These are phyloP conservation scores for Platalea minor DNA, from an alignment of 2,797 vertebrate genomes.

Conservation along the genomic window DNA sequence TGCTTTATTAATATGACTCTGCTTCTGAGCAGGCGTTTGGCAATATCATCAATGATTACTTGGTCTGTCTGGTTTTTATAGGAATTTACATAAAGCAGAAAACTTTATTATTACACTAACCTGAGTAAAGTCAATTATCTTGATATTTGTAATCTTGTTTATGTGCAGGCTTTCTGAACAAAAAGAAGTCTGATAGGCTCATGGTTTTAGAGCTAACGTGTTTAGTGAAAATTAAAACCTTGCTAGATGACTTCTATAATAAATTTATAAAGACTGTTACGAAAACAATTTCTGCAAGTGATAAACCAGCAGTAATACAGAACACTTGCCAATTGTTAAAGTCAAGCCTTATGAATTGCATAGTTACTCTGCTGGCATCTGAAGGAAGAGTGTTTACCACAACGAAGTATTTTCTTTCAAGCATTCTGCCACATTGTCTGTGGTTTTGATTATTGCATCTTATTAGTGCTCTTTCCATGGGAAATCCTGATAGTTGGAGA, in stretches of 20 bases:
- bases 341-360: not conserved
- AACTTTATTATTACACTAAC: conserved; percentile 6
- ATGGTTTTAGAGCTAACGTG: not conserved
- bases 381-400: not conserved
- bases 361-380: not conserved
- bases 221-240: not conserved
- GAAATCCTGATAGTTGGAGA: not conserved
- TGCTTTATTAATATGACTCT: not conserved
- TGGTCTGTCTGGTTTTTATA: not conserved
- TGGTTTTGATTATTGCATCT: not conserved
- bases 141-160: conserved; percentile 8
- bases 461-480: not conserved
- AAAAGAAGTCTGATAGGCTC: not conserved
- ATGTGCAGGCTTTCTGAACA: not conserved
- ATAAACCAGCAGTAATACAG: not conserved
- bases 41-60: not conserved
- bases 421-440: not conserved
- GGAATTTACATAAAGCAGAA: conserved; percentile 21
- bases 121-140: not conserved
- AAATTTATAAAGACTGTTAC: not conserved
- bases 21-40: not conserved
- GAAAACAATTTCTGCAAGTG: not conserved
- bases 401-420: not conserved
- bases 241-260: not conserved
- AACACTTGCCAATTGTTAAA: not conserved